Evolutionary conservation across 1,140 invertebrate species (phyloP).

Genomic region (Micrasema minimum): DNA sequence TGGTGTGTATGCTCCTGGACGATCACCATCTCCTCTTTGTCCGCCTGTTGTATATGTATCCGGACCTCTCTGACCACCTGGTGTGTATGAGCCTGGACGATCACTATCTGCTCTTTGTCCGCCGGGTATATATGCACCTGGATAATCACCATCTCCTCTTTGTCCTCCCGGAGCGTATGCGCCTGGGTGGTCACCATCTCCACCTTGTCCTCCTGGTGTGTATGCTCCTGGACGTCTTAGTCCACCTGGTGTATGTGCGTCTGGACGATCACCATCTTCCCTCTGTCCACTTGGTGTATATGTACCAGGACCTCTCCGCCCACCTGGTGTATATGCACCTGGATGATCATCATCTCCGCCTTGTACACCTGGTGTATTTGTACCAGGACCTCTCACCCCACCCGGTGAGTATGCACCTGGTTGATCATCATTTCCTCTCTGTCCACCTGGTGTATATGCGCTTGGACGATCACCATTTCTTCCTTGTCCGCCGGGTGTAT

Average conservation of each 20-base stretch:
- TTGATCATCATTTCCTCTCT: neutral
- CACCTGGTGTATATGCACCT: neutral
- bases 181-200: neutral
- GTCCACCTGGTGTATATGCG: constrained; percentile 3
- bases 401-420: constrained; percentile 2
- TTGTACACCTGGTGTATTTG: neutral
- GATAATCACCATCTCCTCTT: constrained; percentile 5
- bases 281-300: neutral
- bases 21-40: neutral
- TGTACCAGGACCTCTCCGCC: constrained; percentile 3
- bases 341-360: constrained; percentile 15
- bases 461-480: neutral
- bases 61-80: neutral
- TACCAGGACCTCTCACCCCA: neutral
- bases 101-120: constrained; percentile 18
- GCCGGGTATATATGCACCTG: neutral
- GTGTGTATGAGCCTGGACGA: neutral
- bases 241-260: neutral
- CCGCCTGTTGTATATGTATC: neutral
- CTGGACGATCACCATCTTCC: neutral
- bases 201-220: constrained; percentile 10
- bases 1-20: neutral
- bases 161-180: constrained; percentile 12
- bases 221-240: constrained; percentile 9
- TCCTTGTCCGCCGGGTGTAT: neutral